Evolutionary conservation across 2,888 invertebrate species (phyloP).

Genomic region (Nemotelus nigrinus): DNA sequence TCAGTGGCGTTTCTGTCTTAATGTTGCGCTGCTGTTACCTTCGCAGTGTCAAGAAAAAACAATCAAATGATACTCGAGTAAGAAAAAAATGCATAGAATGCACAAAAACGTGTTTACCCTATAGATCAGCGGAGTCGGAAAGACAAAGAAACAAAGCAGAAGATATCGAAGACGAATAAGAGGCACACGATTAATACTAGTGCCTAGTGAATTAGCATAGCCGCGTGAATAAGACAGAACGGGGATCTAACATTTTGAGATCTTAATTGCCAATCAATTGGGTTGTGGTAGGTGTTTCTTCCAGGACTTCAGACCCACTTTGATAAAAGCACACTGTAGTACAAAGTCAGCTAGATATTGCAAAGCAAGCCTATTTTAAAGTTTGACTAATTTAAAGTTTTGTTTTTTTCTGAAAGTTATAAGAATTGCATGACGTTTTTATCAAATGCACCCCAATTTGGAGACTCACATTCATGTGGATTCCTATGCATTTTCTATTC

Average conservation of each 20-base stretch:
- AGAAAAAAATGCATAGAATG: background rate
- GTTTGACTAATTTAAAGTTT: no score
- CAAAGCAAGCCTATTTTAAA: no score
- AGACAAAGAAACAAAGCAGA: background rate
- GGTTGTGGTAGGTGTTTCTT: conserved; percentile 36
- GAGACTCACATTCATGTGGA: no score
- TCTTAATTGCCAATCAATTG: conserved; percentile 42
- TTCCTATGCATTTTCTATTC: no score
- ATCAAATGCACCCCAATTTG: no score
- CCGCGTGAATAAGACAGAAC: conserved; percentile 38
- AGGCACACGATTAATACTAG: background rate
- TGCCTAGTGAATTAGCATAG: conserved; percentile 37
- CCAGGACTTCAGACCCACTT: no score
- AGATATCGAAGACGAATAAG: background rate
- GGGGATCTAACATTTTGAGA: conserved; percentile 16
- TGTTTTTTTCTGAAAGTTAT: no score
- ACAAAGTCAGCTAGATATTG: no score
- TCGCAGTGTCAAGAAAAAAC: background rate
- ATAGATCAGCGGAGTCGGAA: background rate
- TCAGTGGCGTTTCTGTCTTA: conserved; percentile 2
- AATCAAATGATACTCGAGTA: background rate
- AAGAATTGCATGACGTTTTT: no score
- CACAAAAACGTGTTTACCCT: background rate
- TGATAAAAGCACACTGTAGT: no score
- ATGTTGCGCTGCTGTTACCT: background rate